These are phyloP conservation scores for Osmerus mordax DNA, from an alignment of 2,113 vertebrate genomes.

Conservation along the genomic window DNA sequence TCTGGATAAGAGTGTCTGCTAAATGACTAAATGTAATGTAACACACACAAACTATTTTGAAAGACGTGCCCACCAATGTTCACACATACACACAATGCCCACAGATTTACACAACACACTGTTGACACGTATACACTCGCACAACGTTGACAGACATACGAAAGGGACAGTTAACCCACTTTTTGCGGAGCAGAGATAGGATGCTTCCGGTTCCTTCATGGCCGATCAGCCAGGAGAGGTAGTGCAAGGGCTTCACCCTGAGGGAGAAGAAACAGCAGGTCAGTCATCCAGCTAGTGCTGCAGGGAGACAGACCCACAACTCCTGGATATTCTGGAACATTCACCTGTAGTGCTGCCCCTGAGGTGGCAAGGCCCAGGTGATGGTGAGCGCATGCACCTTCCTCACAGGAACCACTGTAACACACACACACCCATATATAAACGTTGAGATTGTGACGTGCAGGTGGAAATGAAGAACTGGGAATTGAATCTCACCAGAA, in stretches of 20 bases:
- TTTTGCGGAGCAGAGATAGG: constrained; percentile 89
- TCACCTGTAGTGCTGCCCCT: constrained; percentile 90
- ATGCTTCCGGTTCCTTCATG: constrained; percentile 95
- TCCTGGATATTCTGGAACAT: background rate
- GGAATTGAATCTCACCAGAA: background rate
- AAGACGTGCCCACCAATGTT: too few species aligned
- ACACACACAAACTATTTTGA: too few species aligned
- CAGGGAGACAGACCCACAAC: constrained; percentile 20
- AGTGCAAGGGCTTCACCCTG: constrained; percentile 95
- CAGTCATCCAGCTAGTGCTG: constrained; percentile 15
- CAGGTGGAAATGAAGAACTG: background rate
- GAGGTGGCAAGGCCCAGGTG: constrained; percentile 92
- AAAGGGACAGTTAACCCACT: constrained; percentile 69
- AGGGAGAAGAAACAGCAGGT: constrained; percentile 37
- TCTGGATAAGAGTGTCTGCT: too few species aligned
- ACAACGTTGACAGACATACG: background rate
- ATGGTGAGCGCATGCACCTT: constrained; percentile 92
- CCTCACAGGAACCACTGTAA: constrained; percentile 90
- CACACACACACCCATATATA: constrained; percentile 26
- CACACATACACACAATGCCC: too few species aligned
- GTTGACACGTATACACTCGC: background rate
- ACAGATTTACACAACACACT: too few species aligned
- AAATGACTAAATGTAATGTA: too few species aligned
- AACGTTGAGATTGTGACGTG: background rate
- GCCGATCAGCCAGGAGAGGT: constrained; percentile 94